phyloP scores from a whole-genome alignment of 1,140 invertebrate genomes.

The Hypsibius dujardini region DNA sequence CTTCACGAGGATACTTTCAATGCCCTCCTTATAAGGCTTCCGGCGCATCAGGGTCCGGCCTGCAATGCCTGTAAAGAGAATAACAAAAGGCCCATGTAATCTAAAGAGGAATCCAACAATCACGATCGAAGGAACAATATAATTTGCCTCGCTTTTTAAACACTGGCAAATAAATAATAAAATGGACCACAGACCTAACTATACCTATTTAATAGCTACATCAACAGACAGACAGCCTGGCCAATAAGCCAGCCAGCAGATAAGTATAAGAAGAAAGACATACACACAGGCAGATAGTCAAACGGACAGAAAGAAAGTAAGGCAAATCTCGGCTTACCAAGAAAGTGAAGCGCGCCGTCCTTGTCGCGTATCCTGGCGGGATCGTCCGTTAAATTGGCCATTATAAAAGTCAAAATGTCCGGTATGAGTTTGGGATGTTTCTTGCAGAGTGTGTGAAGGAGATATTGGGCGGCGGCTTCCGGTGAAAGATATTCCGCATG shows the following conservation, averaged over 20 bases:
- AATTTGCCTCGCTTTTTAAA: no score
- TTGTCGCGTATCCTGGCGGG: slow-evolving; percentile 48
- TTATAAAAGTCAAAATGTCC: slow-evolving; percentile 37
- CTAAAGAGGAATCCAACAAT: no score
- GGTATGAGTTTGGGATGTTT: slow-evolving; percentile 39
- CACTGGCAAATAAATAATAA: no score
- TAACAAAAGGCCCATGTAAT: no score
- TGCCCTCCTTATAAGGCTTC: slow-evolving; percentile 76
- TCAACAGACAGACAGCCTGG: no score
- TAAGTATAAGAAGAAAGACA: no score
- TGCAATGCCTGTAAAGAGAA: slow-evolving; percentile 14
- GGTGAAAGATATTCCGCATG: slow-evolving; percentile 92
- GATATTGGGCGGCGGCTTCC: slow-evolving; percentile 71
- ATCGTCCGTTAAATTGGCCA: slow-evolving; percentile 41
- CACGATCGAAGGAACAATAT: no score
- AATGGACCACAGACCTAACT: no score
- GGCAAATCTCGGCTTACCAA: background rate
- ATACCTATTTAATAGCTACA: no score
- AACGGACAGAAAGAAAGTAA: background rate
- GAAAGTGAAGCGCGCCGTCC: slow-evolving; percentile 72
- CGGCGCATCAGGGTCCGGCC: slow-evolving; percentile 40
- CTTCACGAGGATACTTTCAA: slow-evolving; percentile 72
- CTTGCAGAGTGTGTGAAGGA: slow-evolving; percentile 70
- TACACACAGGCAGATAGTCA: background rate
- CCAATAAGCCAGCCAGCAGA: no score